Conservation (phyloP, 2,888 invertebrate genomes). For the Sarcophaga carnaria region DNA sequence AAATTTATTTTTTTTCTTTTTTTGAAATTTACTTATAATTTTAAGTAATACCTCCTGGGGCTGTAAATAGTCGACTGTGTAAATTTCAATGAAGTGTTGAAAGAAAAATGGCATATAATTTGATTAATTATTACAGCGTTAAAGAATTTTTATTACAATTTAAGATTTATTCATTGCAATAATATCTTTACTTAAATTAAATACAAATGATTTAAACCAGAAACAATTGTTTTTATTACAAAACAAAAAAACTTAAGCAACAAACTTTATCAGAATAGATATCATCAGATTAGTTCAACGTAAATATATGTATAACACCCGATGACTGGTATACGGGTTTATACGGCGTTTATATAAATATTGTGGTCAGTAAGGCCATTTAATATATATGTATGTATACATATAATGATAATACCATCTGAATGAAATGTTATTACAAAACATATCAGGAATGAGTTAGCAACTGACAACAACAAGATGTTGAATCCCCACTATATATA, state of each 20-base stretch:
- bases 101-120: conserved; percentile 15
- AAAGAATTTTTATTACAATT: conserved; percentile 1
- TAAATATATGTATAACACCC: background rate
- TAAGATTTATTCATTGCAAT: background rate
- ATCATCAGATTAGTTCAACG: background rate
- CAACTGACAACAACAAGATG: too few relatives aligned
- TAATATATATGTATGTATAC: too few relatives aligned
- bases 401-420: too few relatives aligned
- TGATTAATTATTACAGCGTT: conserved; percentile 33
- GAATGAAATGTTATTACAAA: too few relatives aligned
- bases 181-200: background rate
- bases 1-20: conserved; percentile 21
- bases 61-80: conserved; percentile 32
- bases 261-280: background rate
- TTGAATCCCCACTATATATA: too few relatives aligned
- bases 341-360: too few relatives aligned
- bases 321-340: background rate
- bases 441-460: too few relatives aligned
- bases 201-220: background rate
- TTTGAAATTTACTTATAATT: conserved; percentile 19
- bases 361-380: too few relatives aligned
- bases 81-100: conserved; percentile 42
- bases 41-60: conserved; percentile 47
- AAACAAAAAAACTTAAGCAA: conserved; percentile 33
- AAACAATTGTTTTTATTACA: background rate